Conservation (phyloP, 2,888 invertebrate species). For the Pterobdella sp. region DNA sequence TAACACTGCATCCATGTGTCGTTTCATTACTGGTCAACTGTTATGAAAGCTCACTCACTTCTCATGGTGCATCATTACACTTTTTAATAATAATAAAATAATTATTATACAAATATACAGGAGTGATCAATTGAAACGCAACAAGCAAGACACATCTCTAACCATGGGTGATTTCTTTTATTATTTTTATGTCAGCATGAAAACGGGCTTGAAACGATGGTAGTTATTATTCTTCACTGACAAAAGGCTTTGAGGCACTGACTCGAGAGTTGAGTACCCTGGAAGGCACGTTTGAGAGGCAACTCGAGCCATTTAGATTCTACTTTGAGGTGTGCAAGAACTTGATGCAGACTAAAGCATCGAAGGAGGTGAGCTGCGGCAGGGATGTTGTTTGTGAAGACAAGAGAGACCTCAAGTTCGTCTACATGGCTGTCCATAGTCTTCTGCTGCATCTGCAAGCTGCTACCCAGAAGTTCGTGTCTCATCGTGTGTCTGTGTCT, state of each 20-base stretch:
- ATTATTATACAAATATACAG: background rate
- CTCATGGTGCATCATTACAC: background rate
- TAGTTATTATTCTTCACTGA: no score
- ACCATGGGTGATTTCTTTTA: no score
- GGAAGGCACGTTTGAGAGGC: background rate
- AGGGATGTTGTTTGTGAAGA: background rate
- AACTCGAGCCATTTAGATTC: background rate
- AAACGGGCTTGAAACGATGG: no score
- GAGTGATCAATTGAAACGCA: background rate
- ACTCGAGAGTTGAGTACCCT: background rate
- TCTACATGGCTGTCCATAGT: slow-evolving; percentile 44
- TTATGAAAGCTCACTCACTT: no score
- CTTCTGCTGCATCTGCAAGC: slow-evolving; percentile 45
- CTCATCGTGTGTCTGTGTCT: background rate
- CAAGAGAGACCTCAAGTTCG: slow-evolving; percentile 25
- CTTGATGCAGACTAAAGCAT: background rate
- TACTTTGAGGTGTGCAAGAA: slow-evolving; percentile 15
- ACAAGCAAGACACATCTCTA: background rate
- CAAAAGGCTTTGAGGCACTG: background rate
- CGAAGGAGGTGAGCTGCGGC: no score
- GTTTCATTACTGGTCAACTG: background rate
- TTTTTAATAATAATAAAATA: background rate
- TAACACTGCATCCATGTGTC: no score
- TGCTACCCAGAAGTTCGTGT: slow-evolving; percentile 41
- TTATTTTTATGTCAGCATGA: no score